Evolutionary conservation across 1,140 invertebrate genomes (phyloP).

Genomic region (Parapsyche elsis): DNA sequence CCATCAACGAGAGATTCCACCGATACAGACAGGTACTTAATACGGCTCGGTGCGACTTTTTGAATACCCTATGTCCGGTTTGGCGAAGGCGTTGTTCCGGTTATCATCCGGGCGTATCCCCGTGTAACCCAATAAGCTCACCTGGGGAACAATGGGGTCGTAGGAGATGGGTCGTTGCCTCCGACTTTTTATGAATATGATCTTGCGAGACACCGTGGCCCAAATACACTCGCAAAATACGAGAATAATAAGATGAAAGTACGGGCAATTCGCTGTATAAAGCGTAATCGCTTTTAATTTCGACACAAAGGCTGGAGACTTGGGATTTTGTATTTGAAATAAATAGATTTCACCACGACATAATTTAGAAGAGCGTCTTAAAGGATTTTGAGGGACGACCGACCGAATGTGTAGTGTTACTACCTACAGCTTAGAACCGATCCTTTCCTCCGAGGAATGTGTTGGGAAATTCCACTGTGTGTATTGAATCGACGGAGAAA

Average conservation of each 20-base stretch:
- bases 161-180: slow-evolving; percentile 24
- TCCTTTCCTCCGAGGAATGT: neutral
- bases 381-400: neutral
- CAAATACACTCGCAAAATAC: neutral
- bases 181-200: slow-evolving; percentile 36
- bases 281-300: slow-evolving; percentile 38
- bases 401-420: neutral
- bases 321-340: neutral
- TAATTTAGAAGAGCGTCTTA: neutral
- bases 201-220: too few species aligned
- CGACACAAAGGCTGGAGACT: neutral
- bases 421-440: neutral
- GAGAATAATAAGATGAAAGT: neutral
- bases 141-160: slow-evolving; percentile 31
- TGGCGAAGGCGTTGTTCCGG: neutral
- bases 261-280: too few species aligned
- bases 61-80: neutral
- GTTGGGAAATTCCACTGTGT: too few species aligned
- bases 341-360: neutral
- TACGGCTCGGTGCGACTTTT: too few species aligned
- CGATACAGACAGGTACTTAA: too few species aligned
- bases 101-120: slow-evolving; percentile 6
- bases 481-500: too few species aligned
- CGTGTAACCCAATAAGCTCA: slow-evolving; percentile 36
- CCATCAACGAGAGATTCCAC: neutral